Evolutionary conservation across 2,113 vertebrate genomes (phyloP).

Genomic region (Todiramphus saurophagus): DNA sequence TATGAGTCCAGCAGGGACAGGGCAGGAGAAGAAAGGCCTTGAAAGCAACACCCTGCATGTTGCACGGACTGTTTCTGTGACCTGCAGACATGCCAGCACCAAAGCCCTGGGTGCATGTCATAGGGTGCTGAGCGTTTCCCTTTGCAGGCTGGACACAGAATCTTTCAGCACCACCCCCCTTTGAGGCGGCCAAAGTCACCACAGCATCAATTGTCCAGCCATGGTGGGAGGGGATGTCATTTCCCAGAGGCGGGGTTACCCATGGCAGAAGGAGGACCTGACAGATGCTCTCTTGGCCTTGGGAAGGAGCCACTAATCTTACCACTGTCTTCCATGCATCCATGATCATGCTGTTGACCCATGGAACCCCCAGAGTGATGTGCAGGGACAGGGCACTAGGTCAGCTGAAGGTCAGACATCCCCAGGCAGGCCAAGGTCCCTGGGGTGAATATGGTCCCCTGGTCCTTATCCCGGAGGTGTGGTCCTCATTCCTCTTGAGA

Average conservation of each 20-base stretch:
- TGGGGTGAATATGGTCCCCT: neutral
- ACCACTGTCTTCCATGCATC: neutral
- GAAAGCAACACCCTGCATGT: neutral
- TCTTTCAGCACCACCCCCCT: neutral
- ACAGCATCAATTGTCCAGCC: neutral
- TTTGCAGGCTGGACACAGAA: neutral
- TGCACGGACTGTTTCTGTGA: fast-evolving
- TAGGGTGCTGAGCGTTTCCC: neutral
- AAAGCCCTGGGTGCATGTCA: neutral
- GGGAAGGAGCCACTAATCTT: neutral
- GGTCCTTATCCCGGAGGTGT: neutral
- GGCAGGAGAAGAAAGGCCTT: neutral
- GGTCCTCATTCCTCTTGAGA: neutral
- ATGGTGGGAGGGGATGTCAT: neutral
- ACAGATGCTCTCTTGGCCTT: neutral
- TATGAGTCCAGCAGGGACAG: neutral
- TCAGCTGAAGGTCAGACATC: neutral
- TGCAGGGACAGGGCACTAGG: neutral
- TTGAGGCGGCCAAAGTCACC: neutral
- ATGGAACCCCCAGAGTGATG: neutral
- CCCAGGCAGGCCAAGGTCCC: neutral
- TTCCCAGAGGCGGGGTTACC: neutral
- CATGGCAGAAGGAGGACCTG: neutral
- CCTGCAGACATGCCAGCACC: neutral
- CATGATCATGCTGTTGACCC: neutral